Conservation (phyloP, 2,888 invertebrate genomes). For the Pelosia muscerda region DNA sequence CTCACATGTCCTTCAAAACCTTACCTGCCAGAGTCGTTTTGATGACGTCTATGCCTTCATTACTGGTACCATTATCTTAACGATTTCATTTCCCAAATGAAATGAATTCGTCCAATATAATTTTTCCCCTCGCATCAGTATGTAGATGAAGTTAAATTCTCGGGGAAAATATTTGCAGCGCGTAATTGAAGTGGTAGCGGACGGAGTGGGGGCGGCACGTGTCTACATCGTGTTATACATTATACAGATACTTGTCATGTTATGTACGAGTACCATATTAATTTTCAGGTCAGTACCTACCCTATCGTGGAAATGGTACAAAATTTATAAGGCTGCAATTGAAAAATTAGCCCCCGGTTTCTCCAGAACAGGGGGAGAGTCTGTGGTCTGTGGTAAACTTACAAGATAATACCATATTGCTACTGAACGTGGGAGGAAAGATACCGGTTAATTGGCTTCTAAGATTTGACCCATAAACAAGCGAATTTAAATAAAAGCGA, state of each 20-base stretch:
- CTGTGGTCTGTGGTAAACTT: too few relatives aligned
- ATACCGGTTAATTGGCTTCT: too few relatives aligned
- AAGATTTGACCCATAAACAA: not conserved
- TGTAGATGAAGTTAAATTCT: conserved; percentile 21
- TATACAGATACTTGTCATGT: not conserved
- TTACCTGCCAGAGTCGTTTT: not conserved
- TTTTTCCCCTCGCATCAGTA: conserved; percentile 12
- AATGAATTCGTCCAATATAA: conserved; percentile 14
- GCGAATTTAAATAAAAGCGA: not conserved
- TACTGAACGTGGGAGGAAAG: too few relatives aligned
- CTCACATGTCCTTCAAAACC: not conserved
- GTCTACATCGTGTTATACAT: not conserved
- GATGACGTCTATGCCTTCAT: not conserved
- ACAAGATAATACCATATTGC: too few relatives aligned
- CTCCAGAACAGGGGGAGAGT: too few relatives aligned
- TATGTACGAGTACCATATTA: not conserved
- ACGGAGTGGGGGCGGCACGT: not conserved
- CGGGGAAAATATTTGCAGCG: conserved; percentile 24
- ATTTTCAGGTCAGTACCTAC: not conserved
- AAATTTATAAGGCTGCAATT: too few relatives aligned
- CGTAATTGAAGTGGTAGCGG: conserved; percentile 22
- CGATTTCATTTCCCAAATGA: conserved; percentile 10
- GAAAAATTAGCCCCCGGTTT: too few relatives aligned
- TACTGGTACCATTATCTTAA: not conserved
- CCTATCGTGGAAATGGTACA: not conserved